phyloP scores from a whole-genome alignment of 2,888 invertebrate genomes.

The Teleiodes luculella region DNA sequence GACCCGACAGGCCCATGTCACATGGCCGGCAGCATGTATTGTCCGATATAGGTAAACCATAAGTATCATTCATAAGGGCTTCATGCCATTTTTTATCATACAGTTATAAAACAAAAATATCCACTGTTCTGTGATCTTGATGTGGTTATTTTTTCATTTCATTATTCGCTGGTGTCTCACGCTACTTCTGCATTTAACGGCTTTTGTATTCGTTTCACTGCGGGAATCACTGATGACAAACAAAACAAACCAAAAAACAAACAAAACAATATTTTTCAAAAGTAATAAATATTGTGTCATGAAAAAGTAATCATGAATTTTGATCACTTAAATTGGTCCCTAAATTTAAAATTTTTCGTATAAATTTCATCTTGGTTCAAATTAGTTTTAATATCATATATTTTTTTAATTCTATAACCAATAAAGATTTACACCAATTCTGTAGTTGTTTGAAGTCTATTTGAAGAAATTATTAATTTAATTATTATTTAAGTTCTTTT shows the following conservation, averaged over 20 bases:
- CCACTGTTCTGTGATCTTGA: conserved; percentile 39
- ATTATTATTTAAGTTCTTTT: conserved; percentile 17
- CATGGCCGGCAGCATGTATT: conserved; percentile 73
- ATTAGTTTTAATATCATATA: too few species aligned
- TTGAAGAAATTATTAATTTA: background rate
- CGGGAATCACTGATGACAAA: background rate
- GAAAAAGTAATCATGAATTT: conserved; percentile 48
- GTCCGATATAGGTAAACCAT: conserved; percentile 75
- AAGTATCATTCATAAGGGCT: conserved; percentile 77
- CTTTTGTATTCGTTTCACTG: conserved; percentile 2
- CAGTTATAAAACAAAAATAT: conserved; percentile 42
- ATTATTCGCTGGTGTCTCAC: conserved; percentile 23
- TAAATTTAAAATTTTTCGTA: conserved; percentile 9
- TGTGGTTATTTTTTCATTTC: conserved; percentile 60
- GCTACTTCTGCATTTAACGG: conserved; percentile 3
- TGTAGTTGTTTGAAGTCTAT: background rate
- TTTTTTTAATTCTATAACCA: too few species aligned
- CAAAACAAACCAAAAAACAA: background rate
- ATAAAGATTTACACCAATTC: too few species aligned
- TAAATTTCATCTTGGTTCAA: too few species aligned
- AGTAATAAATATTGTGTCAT: background rate
- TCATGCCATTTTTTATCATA: conserved; percentile 57
- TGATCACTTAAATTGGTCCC: conserved; percentile 25
- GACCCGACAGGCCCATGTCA: conserved; percentile 69
- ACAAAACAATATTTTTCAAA: background rate